Conservation (phyloP, 1,140 invertebrate species). For the Alviniconcha marisindica region DNA sequence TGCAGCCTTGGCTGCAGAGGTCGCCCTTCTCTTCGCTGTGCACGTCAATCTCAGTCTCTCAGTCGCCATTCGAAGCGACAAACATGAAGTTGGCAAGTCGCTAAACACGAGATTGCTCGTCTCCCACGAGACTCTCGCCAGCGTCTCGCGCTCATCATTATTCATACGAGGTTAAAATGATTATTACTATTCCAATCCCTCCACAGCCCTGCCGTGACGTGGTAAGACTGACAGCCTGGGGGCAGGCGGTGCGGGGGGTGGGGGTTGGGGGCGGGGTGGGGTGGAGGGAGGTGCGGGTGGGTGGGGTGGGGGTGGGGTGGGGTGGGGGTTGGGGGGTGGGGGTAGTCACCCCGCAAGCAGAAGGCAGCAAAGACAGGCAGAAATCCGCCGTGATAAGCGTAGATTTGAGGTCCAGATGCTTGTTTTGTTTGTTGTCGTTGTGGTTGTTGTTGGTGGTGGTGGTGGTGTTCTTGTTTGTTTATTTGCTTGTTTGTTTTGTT, state of each 20-base stretch:
- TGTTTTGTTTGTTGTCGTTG: no score
- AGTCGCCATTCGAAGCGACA: conserved; percentile 31
- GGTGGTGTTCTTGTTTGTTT: not conserved
- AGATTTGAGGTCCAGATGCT: no score
- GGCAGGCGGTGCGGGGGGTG: not conserved
- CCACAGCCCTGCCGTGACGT: not conserved
- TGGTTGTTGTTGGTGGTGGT: no score
- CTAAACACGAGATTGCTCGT: conserved; percentile 23
- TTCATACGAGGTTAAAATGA: conserved; percentile 32
- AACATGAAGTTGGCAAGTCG: conserved; percentile 34
- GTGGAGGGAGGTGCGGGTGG: not conserved
- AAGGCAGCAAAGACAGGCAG: not conserved
- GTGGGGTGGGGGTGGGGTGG: no score
- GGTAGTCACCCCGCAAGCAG: not conserved
- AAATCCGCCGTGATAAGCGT: not conserved
- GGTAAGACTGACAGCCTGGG: not conserved
- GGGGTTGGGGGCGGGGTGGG: not conserved
- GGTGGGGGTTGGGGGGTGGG: not conserved
- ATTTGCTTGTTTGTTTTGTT: not conserved
- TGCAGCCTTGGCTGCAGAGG: not conserved
- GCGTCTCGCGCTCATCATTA: conserved; percentile 28
- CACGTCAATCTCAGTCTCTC: not conserved
- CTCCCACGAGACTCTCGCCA: not conserved
- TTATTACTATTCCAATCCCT: conserved; percentile 24
- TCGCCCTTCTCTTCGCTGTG: not conserved